Evolutionary conservation across 2,888 invertebrate genomes (phyloP).

Genomic region (Drosophila aldrichi): DNA sequence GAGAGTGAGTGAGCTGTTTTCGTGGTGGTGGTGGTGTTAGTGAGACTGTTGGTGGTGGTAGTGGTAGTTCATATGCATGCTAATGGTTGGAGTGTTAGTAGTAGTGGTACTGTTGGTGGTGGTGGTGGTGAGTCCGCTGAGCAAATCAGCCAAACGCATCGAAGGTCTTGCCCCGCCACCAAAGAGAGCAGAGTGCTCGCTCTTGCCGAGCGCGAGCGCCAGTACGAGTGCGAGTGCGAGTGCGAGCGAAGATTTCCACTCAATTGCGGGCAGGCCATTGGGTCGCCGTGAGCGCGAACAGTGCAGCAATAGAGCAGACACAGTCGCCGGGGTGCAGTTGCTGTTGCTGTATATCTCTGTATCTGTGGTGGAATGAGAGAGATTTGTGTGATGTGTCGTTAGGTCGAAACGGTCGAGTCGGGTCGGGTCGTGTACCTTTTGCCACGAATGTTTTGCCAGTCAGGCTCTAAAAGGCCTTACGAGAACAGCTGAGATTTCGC

Average conservation of each 20-base stretch:
- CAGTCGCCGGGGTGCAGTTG: constrained; percentile 34
- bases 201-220: not conserved
- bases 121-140: constrained; percentile 41
- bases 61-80: constrained; percentile 21
- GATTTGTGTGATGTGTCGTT: constrained; percentile 86
- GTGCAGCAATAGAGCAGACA: constrained; percentile 45
- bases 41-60: constrained; percentile 26
- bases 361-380: constrained; percentile 83
- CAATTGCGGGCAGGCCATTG: constrained; percentile 46
- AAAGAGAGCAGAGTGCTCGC: constrained; percentile 42
- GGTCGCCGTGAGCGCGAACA: constrained; percentile 47
- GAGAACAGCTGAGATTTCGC: constrained; percentile 85
- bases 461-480: constrained; percentile 86
- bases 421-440: constrained; percentile 86
- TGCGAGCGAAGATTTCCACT: constrained; percentile 65
- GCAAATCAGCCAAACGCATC: constrained; percentile 82
- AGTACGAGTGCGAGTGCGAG: constrained; percentile 40
- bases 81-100: constrained; percentile 6
- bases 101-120: constrained; percentile 37
- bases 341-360: constrained; percentile 41
- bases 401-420: constrained; percentile 86
- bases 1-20: constrained; percentile 11
- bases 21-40: constrained; percentile 6
- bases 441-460: constrained; percentile 86
- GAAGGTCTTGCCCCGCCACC: constrained; percentile 83